Evolutionary conservation across 30 jellyfish, hydroid and myxozoan genomes (phyloP).

Genomic region (Pseudorhiza aurosa): DNA sequence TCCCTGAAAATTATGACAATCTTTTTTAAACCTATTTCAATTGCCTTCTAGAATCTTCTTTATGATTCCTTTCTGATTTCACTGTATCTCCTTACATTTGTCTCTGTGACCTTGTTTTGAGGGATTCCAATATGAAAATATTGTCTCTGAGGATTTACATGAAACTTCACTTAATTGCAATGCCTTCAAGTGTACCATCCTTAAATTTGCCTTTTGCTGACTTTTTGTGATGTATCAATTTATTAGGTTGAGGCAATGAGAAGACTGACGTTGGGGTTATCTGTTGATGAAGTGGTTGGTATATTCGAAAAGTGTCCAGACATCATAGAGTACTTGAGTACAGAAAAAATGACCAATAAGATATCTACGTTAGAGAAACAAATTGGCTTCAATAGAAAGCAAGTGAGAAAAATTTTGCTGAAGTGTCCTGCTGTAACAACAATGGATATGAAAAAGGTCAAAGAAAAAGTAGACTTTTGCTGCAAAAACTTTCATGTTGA

Average conservation of each 20-base stretch:
- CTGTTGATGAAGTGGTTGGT: slow-evolving; percentile 18
- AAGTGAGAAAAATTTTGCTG: slow-evolving; percentile 34
- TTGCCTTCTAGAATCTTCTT: too few relatives aligned
- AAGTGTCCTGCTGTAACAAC: slow-evolving; percentile 46
- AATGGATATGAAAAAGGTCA: slow-evolving; percentile 22
- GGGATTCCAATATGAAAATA: too few relatives aligned
- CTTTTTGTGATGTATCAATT: background rate
- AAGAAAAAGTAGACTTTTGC: slow-evolving; percentile 40
- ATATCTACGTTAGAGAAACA: slow-evolving; percentile 1
- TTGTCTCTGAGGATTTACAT: too few relatives aligned
- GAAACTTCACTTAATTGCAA: too few relatives aligned
- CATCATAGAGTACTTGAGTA: slow-evolving; percentile 27
- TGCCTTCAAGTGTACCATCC: too few relatives aligned
- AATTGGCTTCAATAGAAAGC: slow-evolving; percentile 23
- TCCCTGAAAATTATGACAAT: too few relatives aligned
- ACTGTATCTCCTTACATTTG: too few relatives aligned
- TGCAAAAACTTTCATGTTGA: slow-evolving; percentile 7
- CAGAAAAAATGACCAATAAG: slow-evolving; percentile 23
- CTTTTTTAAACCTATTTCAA: too few relatives aligned
- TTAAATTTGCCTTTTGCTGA: too few relatives aligned
- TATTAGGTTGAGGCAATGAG: slow-evolving; percentile 44
- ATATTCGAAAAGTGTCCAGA: slow-evolving; percentile 56
- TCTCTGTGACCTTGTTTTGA: too few relatives aligned
- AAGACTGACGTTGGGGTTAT: slow-evolving; percentile 20
- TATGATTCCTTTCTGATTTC: too few relatives aligned